Evolutionary conservation across 2,888 invertebrate genomes (phyloP).

Genomic region (Eristalis tenax): DNA sequence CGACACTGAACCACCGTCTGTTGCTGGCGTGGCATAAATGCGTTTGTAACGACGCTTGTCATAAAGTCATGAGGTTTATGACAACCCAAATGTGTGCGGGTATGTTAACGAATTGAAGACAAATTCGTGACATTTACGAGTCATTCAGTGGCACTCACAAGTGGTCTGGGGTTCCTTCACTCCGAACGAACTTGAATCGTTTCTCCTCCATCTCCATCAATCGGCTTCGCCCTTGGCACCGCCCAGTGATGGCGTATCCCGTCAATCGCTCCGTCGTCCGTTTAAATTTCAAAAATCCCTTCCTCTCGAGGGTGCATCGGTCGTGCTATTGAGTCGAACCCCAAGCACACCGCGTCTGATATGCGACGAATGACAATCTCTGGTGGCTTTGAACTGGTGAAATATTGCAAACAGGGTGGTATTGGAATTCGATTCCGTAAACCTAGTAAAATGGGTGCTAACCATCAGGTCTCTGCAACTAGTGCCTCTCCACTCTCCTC

Average conservation of each 20-base stretch:
- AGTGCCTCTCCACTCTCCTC: no score
- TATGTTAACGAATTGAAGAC: background rate
- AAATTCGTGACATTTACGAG: background rate
- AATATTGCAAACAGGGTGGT: background rate
- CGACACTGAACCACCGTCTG: background rate
- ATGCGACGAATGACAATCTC: background rate
- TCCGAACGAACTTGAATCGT: background rate
- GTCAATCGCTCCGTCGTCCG: background rate
- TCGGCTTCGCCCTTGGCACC: background rate
- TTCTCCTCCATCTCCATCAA: background rate
- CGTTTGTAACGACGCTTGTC: background rate
- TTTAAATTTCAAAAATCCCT: background rate
- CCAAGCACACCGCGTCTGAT: background rate
- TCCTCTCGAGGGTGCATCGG: background rate
- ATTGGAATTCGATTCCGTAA: no score
- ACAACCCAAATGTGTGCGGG: background rate
- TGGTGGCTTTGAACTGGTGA: background rate
- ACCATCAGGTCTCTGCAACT: no score
- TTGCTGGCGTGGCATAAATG: background rate
- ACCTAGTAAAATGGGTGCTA: no score
- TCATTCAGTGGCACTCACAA: background rate
- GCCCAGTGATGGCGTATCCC: background rate
- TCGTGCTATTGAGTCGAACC: background rate
- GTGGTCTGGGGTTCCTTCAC: background rate
- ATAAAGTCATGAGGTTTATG: background rate